A percentile compares a stretch with the other conserved stretches of the same genome.
Evolutionary conservation across 2,797 vertebrate genomes (phyloP).

Genomic region (Luscinia megarhynchos): DNA sequence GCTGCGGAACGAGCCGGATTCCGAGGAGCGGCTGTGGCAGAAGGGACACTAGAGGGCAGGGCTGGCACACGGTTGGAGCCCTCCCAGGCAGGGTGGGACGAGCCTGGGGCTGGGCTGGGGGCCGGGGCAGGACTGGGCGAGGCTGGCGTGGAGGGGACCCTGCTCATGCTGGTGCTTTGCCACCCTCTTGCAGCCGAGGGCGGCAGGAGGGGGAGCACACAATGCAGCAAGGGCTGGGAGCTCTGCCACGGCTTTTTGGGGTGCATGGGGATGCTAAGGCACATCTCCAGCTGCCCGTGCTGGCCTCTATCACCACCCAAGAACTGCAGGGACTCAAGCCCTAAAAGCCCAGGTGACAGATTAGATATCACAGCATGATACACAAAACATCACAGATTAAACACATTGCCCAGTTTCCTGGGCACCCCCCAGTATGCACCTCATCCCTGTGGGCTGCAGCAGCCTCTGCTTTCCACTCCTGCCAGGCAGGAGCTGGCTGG

Average conservation of each 20-base stretch:
- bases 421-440: accelerated
- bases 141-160: too few species aligned
- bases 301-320: background rate
- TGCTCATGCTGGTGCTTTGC: accelerated
- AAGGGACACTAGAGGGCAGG: slow-evolving; percentile 74
- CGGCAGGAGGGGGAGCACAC: background rate
- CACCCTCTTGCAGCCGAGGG: background rate
- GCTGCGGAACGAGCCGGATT: accelerated
- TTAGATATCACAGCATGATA: background rate
- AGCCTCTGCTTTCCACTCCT: background rate
- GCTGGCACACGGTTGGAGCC: slow-evolving; percentile 36
- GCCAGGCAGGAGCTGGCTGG: background rate
- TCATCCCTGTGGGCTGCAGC: background rate
- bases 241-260: background rate
- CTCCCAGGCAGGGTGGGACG: background rate
- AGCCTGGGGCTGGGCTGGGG: background rate
- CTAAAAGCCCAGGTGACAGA: too few species aligned
- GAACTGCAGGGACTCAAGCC: background rate
- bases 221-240: background rate
- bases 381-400: accelerated
- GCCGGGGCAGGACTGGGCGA: background rate
- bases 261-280: background rate
- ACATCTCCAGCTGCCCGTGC: background rate
- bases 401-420: accelerated
- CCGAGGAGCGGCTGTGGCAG: background rate